A percentile compares a stretch with the other conserved stretches of the same genome.
Conservation (phyloP, 2,113 vertebrate genomes). For the Falco punctatus region DNA sequence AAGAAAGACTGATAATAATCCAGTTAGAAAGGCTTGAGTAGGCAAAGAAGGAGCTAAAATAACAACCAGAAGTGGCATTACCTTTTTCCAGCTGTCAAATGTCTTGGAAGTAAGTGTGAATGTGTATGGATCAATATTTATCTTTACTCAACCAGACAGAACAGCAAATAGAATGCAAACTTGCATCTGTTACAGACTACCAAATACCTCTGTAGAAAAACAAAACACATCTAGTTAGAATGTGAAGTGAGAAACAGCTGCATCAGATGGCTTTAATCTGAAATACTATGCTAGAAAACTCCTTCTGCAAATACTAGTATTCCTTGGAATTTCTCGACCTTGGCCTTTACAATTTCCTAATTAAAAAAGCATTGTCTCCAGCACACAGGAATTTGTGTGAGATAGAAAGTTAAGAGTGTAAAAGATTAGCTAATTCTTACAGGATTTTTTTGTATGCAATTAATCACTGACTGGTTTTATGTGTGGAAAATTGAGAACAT, state of each 20-base stretch:
- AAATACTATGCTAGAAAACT: background rate
- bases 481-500: background rate
- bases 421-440: background rate
- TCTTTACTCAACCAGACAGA: background rate
- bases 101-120: background rate
- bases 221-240: background rate
- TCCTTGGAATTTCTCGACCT: background rate
- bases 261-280: background rate
- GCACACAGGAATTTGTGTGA: background rate
- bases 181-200: background rate
- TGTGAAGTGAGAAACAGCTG: background rate
- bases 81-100: background rate
- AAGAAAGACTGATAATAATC: background rate
- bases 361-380: background rate
- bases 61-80: background rate
- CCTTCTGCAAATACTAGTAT: background rate
- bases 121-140: background rate
- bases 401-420: background rate
- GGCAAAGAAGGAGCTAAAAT: background rate
- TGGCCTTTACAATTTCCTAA: background rate
- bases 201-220: background rate
- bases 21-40: background rate
- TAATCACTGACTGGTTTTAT: background rate
- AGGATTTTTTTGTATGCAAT: background rate
- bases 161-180: background rate